Percentiles rank a stretch among this genome's conserved stretches.
Evolutionary conservation across 2,888 invertebrate genomes (phyloP).

Genomic region (Drosophila aldrichi): DNA sequence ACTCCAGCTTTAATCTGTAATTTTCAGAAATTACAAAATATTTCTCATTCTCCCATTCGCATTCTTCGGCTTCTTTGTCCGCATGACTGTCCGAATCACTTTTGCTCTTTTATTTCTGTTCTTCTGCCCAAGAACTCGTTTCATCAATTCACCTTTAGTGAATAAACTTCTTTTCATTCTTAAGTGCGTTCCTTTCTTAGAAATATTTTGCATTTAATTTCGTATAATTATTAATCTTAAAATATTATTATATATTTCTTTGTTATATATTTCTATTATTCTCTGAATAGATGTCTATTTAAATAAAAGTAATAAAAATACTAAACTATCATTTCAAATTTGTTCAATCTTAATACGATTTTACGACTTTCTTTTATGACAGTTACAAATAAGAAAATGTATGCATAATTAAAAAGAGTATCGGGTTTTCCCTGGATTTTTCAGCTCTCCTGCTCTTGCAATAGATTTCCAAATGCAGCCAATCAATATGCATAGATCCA

Average conservation of each 20-base stretch:
- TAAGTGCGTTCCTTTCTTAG: not conserved
- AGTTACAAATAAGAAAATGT: constrained; percentile 4
- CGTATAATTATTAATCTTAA: not conserved
- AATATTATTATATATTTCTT: not conserved
- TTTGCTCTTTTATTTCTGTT: not conserved
- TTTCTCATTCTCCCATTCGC: not conserved
- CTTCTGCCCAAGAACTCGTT: not conserved
- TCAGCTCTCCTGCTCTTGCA: constrained; percentile 18
- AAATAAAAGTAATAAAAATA: not conserved
- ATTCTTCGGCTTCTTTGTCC: not conserved
- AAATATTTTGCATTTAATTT: not conserved
- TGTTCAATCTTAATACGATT: not conserved
- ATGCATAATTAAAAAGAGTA: constrained; percentile 5
- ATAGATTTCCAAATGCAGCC: constrained; percentile 31
- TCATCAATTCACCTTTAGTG: not conserved
- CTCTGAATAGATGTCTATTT: not conserved
- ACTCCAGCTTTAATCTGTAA: not conserved
- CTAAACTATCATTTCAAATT: not conserved
- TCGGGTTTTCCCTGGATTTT: constrained; percentile 14
- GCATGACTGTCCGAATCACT: not conserved
- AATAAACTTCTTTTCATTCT: not conserved
- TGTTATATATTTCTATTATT: not conserved
- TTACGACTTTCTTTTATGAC: constrained; percentile 23
- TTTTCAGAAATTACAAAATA: not conserved
- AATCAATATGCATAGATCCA: constrained; percentile 34